Base-by-base conservation (phyloP, 2,797 vertebrate genomes). In the Rhinoraja longicauda region DNA sequence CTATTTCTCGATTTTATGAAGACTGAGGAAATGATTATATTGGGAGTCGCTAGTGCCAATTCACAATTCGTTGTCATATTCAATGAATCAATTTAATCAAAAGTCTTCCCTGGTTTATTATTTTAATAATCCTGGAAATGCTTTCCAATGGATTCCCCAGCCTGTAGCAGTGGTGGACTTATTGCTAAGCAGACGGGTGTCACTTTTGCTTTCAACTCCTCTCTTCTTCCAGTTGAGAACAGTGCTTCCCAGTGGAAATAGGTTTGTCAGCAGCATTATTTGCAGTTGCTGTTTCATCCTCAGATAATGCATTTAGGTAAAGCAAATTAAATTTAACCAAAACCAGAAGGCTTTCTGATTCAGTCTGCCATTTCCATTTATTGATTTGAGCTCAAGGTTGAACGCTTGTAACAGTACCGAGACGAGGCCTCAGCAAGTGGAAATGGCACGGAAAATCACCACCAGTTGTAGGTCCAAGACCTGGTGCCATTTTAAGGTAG, bases 271-370 rank as follows among this genome's bases (percentile, higher is more conserved):
- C 32, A 9, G 64, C 32, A 70, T 90, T 70, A 39, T 72, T 72
- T 91, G 88, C 88, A 91, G 67, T 36, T 45, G 67, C 67, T 45
- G 64, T 53, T 72, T 91, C 78, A 39, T 72, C 67, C 82, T 24
- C 17, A 24, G 32, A 26, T 39, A 91, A 91, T 26, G 21, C 1
- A 45, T 72, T 45, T 26, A 24, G 4, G 29, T 45, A 4, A 72
- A 91, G 21, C 4, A 72, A 70, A 39, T 39, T 70, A 67, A 67
- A 12, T 72, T 91, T 72, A 91, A 72, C 32, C 88, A 91, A 72
- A 84, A 73, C 19, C 36, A 91, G 62, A 45, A 90, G 88, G 21
- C 36, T 3, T 86, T 36, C 13, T 36, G 6, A 90, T 4, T 36
- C 86, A 39, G 15, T 32, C 62, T 12, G 64, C 12, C 64, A 70